Evolutionary conservation across 2,797 vertebrate species (phyloP).

Genomic region (Brachymystax lenok): DNA sequence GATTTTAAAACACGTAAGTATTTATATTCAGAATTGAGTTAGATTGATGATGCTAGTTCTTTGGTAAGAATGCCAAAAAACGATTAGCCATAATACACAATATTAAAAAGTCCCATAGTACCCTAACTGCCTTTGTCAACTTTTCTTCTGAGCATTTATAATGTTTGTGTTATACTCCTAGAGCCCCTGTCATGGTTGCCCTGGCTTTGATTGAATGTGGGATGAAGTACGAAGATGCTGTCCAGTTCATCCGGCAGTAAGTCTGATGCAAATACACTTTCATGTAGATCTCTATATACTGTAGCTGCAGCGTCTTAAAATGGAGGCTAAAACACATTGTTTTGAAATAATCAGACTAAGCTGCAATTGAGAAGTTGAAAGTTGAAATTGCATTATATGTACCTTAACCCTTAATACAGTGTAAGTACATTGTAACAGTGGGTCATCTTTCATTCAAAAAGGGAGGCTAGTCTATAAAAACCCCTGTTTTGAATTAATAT

Average conservation of each 20-base stretch:
- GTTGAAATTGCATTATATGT: too few relatives aligned
- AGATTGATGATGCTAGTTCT: not conserved
- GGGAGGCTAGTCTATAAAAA: too few relatives aligned
- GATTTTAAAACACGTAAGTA: too few relatives aligned
- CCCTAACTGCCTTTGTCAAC: too few relatives aligned
- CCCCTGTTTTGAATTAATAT: too few relatives aligned
- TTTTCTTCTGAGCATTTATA: not conserved
- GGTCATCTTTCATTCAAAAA: too few relatives aligned
- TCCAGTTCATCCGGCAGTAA: slow-evolving; percentile 99
- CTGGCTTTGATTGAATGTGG: slow-evolving; percentile 97
- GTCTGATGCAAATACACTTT: slow-evolving; percentile 56
- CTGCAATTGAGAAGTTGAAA: not conserved
- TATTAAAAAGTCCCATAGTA: too few relatives aligned
- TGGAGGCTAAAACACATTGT: not conserved
- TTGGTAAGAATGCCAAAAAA: too few relatives aligned
- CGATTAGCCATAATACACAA: too few relatives aligned
- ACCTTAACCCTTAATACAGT: too few relatives aligned
- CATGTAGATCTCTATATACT: not conserved
- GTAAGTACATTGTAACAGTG: too few relatives aligned
- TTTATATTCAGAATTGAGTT: not conserved
- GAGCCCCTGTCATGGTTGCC: slow-evolving; percentile 96
- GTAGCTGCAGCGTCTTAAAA: not conserved
- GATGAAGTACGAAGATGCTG: slow-evolving; percentile 99
- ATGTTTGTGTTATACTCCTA: slow-evolving; percentile 43
- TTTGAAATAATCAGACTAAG: not conserved